phyloP scores from a whole-genome alignment of 2,113 vertebrate genomes.

The Canis aureus region DNA sequence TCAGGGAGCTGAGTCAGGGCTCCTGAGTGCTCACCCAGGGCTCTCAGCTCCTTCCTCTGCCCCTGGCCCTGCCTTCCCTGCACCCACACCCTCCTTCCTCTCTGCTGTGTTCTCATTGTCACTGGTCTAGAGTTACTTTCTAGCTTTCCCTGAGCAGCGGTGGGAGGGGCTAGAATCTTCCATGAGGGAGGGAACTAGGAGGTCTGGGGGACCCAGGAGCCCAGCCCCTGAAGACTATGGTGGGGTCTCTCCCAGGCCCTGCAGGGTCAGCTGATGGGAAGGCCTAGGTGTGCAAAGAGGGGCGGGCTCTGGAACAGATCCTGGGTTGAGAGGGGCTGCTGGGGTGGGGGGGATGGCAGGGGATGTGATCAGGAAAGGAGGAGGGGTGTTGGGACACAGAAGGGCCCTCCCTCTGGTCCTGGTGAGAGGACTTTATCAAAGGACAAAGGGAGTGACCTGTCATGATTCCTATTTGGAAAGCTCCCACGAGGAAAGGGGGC shows the following conservation, averaged over 20 bases:
- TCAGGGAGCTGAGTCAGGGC: too few relatives aligned
- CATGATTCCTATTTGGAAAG: not conserved
- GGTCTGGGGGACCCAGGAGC: not conserved
- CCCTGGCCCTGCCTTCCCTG: not conserved
- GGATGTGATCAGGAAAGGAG: too few relatives aligned
- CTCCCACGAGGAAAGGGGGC: not conserved
- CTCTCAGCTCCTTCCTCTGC: too few relatives aligned
- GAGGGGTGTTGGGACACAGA: not conserved
- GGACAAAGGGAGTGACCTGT: not conserved
- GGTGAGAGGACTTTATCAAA: not conserved
- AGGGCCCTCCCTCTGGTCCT: not conserved
- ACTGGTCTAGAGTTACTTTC: not conserved
- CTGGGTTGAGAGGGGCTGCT: not conserved
- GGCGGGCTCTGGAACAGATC: too few relatives aligned
- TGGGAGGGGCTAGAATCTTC: not conserved
- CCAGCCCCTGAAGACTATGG: not conserved
- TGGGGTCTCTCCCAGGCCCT: too few relatives aligned
- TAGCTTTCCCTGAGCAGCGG: not conserved
- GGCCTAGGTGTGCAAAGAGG: not conserved
- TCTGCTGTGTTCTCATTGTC: not conserved
- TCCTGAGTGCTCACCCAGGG: too few relatives aligned
- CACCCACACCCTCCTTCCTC: not conserved
- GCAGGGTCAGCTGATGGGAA: not conserved
- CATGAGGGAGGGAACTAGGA: not conserved
- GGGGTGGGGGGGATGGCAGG: not conserved